Evolutionary conservation across 2,797 vertebrate species (phyloP).

Genomic region (Oryzias sinensis): DNA sequence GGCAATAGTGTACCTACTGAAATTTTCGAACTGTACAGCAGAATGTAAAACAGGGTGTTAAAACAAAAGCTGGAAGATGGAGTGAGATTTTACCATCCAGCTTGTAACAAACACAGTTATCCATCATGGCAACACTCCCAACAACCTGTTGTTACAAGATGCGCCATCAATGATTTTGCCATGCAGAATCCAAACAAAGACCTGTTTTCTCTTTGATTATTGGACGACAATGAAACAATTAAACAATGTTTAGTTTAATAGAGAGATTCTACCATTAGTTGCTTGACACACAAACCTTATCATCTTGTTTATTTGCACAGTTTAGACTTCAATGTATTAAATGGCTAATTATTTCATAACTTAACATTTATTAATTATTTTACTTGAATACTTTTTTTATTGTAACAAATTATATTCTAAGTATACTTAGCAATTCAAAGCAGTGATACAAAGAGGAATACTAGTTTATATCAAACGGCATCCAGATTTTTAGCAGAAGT

Average conservation of each 20-base stretch:
- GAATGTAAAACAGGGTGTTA: conserved; percentile 25
- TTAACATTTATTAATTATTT: conserved; percentile 27
- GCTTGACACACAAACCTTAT: conserved; percentile 42
- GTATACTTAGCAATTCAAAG: conserved; percentile 38
- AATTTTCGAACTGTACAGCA: conserved; percentile 46
- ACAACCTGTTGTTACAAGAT: conserved; percentile 28
- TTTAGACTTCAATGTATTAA: conserved; percentile 30
- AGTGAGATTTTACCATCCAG: conserved; percentile 24
- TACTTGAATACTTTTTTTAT: conserved; percentile 29
- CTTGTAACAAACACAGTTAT: conserved; percentile 54
- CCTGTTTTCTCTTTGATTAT: conserved; percentile 27
- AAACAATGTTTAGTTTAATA: too few relatives aligned
- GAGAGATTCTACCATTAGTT: conserved; percentile 26
- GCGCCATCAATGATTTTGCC: conserved; percentile 31
- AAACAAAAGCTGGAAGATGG: conserved; percentile 27
- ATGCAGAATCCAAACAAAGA: conserved; percentile 27
- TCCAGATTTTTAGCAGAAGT: too few relatives aligned
- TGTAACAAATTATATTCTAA: conserved; percentile 28
- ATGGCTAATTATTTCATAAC: conserved; percentile 12
- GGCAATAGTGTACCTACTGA: conserved; percentile 55
- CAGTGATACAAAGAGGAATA: conserved; percentile 45
- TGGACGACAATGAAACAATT: too few relatives aligned
- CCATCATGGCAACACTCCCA: conserved; percentile 31
- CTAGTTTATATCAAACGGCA: too few relatives aligned
- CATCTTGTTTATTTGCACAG: conserved; percentile 9